Conservation (phyloP, 2,888 invertebrate species). For the Trissoscelio sp. region DNA sequence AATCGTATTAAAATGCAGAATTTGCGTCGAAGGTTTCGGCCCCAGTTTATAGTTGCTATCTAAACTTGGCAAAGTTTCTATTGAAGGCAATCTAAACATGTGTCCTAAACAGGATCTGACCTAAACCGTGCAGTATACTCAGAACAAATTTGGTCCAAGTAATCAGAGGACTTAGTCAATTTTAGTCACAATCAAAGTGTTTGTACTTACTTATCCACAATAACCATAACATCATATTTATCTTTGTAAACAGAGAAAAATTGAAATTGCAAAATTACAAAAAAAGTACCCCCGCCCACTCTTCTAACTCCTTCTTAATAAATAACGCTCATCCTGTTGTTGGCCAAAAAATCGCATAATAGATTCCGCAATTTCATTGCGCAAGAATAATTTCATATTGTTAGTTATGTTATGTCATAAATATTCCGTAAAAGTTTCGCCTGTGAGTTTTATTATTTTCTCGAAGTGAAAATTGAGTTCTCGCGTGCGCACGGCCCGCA, state of each 20-base stretch:
- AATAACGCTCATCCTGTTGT: slow-evolving; percentile 18
- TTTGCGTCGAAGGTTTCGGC: slow-evolving; percentile 53
- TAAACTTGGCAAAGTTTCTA: slow-evolving; percentile 66
- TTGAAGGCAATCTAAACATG: slow-evolving; percentile 67
- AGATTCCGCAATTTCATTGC: slow-evolving; percentile 52
- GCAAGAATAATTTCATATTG: slow-evolving; percentile 51
- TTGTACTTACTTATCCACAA: slow-evolving; percentile 58
- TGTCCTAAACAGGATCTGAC: slow-evolving; percentile 67
- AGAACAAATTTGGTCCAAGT: slow-evolving; percentile 62
- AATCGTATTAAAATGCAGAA: slow-evolving; percentile 61
- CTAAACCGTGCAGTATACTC: slow-evolving; percentile 52
- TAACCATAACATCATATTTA: slow-evolving; percentile 25
- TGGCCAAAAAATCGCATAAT: slow-evolving; percentile 53
- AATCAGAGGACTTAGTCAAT: slow-evolving; percentile 64
- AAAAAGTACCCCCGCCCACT: too few species aligned
- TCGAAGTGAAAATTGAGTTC: slow-evolving; percentile 65
- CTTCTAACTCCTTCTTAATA: too few species aligned
- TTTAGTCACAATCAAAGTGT: slow-evolving; percentile 61
- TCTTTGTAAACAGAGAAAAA: neutral
- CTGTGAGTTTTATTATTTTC: slow-evolving; percentile 60
- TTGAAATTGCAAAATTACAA: neutral
- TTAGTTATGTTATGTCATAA: slow-evolving; percentile 61
- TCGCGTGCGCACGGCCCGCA: slow-evolving; percentile 31
- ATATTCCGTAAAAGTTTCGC: slow-evolving; percentile 62
- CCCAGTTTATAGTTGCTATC: slow-evolving; percentile 63